Evolutionary conservation across 2,888 invertebrate genomes (phyloP).

Genomic region (Rotaria socialis): DNA sequence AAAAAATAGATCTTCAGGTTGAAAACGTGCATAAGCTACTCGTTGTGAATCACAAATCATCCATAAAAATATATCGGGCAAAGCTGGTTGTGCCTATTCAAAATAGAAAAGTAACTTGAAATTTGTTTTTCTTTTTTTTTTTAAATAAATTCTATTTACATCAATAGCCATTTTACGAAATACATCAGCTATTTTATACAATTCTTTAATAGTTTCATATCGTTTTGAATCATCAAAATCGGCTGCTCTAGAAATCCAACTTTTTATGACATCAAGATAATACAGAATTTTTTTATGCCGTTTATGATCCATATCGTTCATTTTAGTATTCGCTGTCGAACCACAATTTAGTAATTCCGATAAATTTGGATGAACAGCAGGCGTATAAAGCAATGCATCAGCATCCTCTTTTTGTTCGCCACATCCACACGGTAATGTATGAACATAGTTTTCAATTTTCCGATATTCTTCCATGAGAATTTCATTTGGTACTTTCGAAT

Average conservation of each 20-base stretch:
- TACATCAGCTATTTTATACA: slow-evolving; percentile 47
- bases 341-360: background rate
- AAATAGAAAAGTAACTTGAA: background rate
- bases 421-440: background rate
- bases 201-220: slow-evolving; percentile 45
- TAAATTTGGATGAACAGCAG: background rate
- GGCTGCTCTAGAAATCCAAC: background rate
- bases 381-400: background rate
- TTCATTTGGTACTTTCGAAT: background rate
- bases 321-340: background rate
- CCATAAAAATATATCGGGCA: slow-evolving; percentile 52
- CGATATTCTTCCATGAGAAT: background rate
- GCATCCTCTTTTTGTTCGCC: background rate
- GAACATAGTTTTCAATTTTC: background rate
- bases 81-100: slow-evolving; percentile 49
- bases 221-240: slow-evolving; percentile 44
- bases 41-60: slow-evolving; percentile 50
- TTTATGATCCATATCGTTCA: background rate
- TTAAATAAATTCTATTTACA: slow-evolving; percentile 39
- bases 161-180: slow-evolving; percentile 48
- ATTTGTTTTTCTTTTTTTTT: too few relatives aligned
- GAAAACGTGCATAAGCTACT: slow-evolving; percentile 50
- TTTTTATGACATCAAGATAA: background rate
- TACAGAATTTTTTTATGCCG: background rate
- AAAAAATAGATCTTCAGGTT: slow-evolving; percentile 49